Conservation (phyloP, 64 coral and sea anemone genomes). For the Dendronephthya gigantea region DNA sequence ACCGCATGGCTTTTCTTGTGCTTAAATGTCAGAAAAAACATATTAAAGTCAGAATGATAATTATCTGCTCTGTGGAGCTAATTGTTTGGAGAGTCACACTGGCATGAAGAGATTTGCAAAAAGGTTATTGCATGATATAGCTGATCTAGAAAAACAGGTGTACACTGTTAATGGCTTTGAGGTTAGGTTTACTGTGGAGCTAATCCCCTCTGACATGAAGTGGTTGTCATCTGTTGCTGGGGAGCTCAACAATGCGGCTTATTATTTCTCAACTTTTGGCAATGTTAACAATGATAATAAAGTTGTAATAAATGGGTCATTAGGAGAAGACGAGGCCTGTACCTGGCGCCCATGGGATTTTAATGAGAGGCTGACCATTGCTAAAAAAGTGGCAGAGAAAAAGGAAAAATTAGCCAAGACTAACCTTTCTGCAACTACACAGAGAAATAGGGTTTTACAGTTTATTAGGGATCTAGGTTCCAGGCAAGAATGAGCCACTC, state of each 20-base stretch:
- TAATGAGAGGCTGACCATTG: constrained; percentile 26
- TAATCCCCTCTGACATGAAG: constrained; percentile 37
- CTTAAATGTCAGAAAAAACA: constrained; percentile 31
- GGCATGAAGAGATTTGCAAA: constrained; percentile 50
- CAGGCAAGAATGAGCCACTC: constrained; percentile 47
- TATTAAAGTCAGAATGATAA: constrained; percentile 52
- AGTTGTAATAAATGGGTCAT: constrained; percentile 41
- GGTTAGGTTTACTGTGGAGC: constrained; percentile 45
- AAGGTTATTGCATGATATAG: constrained; percentile 36
- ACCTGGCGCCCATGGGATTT: constrained; percentile 52
- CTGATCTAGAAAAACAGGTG: constrained; percentile 12
- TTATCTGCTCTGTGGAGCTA: constrained; percentile 42
- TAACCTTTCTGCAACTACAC: constrained; percentile 34
- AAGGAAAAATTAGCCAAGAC: constrained; percentile 25
- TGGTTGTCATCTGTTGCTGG: constrained; percentile 38
- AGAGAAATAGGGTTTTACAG: constrained; percentile 43
- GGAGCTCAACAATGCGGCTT: constrained; percentile 52
- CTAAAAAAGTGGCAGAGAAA: constrained; percentile 9
- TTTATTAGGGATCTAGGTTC: constrained; percentile 36
- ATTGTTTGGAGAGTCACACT: constrained; percentile 45
- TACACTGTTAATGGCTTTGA: constrained; percentile 20
- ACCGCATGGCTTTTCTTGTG: constrained; percentile 43
- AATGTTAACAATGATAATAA: constrained; percentile 48
- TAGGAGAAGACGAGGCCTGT: constrained; percentile 22
- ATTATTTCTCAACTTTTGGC: constrained; percentile 55